Conservation (phyloP, 2,113 vertebrate genomes). For the Malaclemys terrapin region DNA sequence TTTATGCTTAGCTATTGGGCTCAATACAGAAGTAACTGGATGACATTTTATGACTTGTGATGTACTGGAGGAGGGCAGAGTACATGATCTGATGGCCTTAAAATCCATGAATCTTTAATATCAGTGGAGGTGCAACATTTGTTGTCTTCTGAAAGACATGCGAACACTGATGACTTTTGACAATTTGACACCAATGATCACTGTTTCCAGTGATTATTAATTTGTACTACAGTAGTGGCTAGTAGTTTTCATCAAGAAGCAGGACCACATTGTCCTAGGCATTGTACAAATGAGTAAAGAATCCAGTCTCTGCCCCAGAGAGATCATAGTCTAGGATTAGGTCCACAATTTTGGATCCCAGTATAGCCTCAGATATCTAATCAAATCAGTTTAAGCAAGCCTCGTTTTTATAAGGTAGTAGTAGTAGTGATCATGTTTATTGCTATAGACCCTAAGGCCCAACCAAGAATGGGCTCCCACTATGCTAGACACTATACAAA, state of each 20-base stretch:
- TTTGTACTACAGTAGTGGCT: not conserved
- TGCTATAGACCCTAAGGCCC: not conserved
- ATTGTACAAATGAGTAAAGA: not conserved
- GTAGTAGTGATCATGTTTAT: not conserved
- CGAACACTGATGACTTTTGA: not conserved
- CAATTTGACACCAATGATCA: not conserved
- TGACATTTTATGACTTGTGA: not conserved
- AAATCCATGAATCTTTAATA: not conserved
- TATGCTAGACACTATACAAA: not conserved
- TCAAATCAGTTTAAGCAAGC: constrained; percentile 6
- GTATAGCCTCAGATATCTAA: not conserved
- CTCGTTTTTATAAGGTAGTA: constrained; percentile 14
- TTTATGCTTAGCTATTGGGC: not conserved
- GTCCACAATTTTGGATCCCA: not conserved
- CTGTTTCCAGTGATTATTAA: not conserved
- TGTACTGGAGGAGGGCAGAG: not conserved
- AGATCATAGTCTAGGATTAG: not conserved
- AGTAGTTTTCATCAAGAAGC: not conserved
- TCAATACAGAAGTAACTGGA: not conserved
- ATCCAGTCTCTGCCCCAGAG: not conserved
- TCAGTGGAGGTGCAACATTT: not conserved
- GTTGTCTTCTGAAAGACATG: not conserved
- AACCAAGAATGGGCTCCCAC: not conserved
- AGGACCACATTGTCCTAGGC: accelerated
- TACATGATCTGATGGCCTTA: not conserved